Base-by-base conservation (phyloP, 2,797 vertebrate genomes). In the Chiroxiphia lanceolata region DNA sequence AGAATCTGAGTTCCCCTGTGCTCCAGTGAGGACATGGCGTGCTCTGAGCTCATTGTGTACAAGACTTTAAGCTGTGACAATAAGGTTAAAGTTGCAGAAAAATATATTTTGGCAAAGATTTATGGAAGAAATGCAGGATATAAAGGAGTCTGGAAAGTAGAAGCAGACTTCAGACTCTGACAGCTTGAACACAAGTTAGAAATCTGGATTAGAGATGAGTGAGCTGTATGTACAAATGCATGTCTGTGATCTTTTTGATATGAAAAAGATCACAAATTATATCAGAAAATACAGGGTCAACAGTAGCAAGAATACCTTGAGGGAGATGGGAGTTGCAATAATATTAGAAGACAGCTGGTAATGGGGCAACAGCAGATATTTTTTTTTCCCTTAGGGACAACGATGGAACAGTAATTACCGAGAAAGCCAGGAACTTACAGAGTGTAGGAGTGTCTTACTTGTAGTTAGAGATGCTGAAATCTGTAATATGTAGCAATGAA, bases 281-380 rank as follows among this genome's bases (percentile, higher is more conserved):
- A 81, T 93, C 79, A 92, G 93, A 91, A 95, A 94, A 93, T 65
- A 72, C 44, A 79, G 79, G 89, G 90, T 95, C 83, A 89, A 61
- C 76, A 65, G 72, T 69, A 86, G 50, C 57, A 94, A 80, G 78
- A 91, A 48, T 67, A 85, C 65, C 92, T 94, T 0, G 0, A 87
- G 78, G 88, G 79, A 89, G 38, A 91, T 7, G 20, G 40, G 69
- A 88, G 44, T 83, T 91, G 79, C 45, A 57, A 70, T 90, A 89
- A 91, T 89, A 86, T 87, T 54, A 57, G 91, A 93, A 93, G 85
- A 95, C 72, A 94, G 84, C 79, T 87, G 92, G 67, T 86, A 90
- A 95, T 88, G 84, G 95, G 84, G 44, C 84, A 94, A 86, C 29
- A 86, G 72, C 54, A 86, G 86, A 92, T 91, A 48, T 48, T 64